Evolutionary conservation across 1,140 invertebrate species (phyloP).

Genomic region (Lerema accius): DNA sequence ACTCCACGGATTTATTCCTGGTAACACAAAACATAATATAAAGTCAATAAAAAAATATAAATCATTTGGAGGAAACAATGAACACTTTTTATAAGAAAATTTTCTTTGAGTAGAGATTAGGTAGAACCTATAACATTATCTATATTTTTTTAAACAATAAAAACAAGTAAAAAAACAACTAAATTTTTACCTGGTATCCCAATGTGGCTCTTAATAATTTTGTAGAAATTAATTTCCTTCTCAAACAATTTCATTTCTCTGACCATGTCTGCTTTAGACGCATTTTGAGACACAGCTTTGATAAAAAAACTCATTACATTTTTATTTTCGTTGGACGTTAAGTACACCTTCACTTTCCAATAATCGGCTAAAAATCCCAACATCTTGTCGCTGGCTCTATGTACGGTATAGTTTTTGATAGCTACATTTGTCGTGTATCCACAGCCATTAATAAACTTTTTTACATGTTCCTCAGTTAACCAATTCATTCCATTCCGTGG

Average conservation of each 20-base stretch:
- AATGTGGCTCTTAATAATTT: conserved; percentile 49
- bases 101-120: too few species aligned
- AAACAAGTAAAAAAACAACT: background rate
- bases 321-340: conserved; percentile 35
- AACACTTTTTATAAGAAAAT: too few species aligned
- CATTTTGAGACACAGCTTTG: conserved; percentile 64
- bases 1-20: conserved; percentile 64
- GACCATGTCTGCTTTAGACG: conserved; percentile 66
- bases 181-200: conserved; percentile 51
- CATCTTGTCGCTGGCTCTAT: conserved; percentile 67
- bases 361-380: conserved; percentile 70
- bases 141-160: too few species aligned
- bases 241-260: conserved; percentile 60
- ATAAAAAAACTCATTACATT: conserved; percentile 60
- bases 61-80: too few species aligned
- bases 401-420: conserved; percentile 46
- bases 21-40: conserved; percentile 32
- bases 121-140: too few species aligned
- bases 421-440: conserved; percentile 33
- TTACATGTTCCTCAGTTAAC: conserved; percentile 55
- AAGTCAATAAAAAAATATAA: conserved; percentile 10
- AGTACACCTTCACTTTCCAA: conserved; percentile 58
- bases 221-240: conserved; percentile 65
- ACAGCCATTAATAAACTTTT: conserved; percentile 49
- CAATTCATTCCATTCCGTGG: conserved; percentile 29